Evolutionary conservation across 2,113 vertebrate species (phyloP), one percentile per base, ranked within the genome.

Genomic region (Phaetusa simplex): DNA sequence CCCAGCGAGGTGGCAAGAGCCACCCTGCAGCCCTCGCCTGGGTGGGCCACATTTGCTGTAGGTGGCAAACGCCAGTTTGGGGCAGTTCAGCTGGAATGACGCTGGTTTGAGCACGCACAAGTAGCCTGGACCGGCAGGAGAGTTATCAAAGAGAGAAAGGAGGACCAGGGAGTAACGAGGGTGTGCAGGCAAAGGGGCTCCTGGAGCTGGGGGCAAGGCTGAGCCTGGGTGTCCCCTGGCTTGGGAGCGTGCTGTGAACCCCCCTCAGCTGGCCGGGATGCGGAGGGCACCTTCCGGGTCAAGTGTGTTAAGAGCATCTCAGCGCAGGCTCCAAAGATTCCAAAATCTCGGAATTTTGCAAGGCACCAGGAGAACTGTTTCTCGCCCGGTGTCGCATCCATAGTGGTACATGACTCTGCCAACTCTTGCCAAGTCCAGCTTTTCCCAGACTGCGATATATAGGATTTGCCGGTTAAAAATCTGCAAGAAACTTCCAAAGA

Each of bases 211-310:
- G 82, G 58, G 43, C 19, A 4, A 34, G 38, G 56, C 24, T 36
- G 59, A 82, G 61, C 45, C 17, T 1, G 1, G 29, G 9, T 14
- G 10, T 53, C 45, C 49, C 2, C 5, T 29, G 11, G 36, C 56
- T 53, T n/a, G 72, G 90, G 55, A 91, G 20, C 0, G 1, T 38
- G 50, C 36, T 66, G 47, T 36, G 86, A 29, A 2, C 11, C 22
- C 49, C 55, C 8, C 0, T 16, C 11, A 1, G 12, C 6, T 58
- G 83, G 27, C 17, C 0, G 0, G 58, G 49, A n/a, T 42, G 59
- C 18, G 58, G 24, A 32, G 22, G 55, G 49, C 64, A n/a, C 3
- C 0, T 7, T n/a, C 18, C 30, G 1, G 2, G 1, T 5, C 7
- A 11, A 3, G n/a, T 0, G 21, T 3, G 19, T 30, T 6, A 5